A percentile compares a stretch with the other conserved stretches of the same genome.
These are phyloP conservation scores for Nudaria mundana DNA, from an alignment of 2,888 invertebrate species.

Conservation along the genomic window DNA sequence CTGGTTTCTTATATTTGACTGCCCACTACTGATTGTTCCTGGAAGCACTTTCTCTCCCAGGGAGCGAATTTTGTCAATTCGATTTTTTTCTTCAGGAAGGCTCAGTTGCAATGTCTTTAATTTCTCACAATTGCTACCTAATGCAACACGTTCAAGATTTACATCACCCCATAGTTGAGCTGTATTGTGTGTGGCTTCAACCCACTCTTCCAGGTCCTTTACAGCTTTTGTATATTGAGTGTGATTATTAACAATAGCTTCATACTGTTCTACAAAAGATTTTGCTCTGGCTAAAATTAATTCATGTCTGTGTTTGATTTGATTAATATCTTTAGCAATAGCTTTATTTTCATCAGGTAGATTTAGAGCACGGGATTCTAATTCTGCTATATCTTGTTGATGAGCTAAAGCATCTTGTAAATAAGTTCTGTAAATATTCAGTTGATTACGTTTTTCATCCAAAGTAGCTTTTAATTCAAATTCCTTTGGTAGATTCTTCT, in stretches of 20 bases:
- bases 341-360: slow-evolving; percentile 89
- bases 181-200: slow-evolving; percentile 91
- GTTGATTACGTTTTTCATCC: slow-evolving; percentile 94
- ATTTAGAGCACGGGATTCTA: slow-evolving; percentile 89
- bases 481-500: slow-evolving; percentile 88
- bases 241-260: slow-evolving; percentile 93
- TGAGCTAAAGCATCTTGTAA: slow-evolving; percentile 92
- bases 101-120: slow-evolving; percentile 89
- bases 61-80: slow-evolving; percentile 89
- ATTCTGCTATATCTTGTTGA: slow-evolving; percentile 91
- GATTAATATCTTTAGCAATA: slow-evolving; percentile 85
- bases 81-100: slow-evolving; percentile 92
- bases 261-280: slow-evolving; percentile 90
- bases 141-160: slow-evolving; percentile 90
- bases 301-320: slow-evolving; percentile 87
- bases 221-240: slow-evolving; percentile 94
- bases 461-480: slow-evolving; percentile 91
- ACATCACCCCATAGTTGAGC: slow-evolving; percentile 91
- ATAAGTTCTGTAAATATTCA: slow-evolving; percentile 90
- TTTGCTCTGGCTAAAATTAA: slow-evolving; percentile 86
- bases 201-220: slow-evolving; percentile 92
- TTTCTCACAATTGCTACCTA: slow-evolving; percentile 93
- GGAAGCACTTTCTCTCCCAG: slow-evolving; percentile 95
- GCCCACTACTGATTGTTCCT: slow-evolving; percentile 91
- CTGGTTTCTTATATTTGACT: slow-evolving; percentile 92